These are phyloP conservation scores for Eufriesea mexicana DNA, from an alignment of 1,140 invertebrate species.

Conservation along the genomic window DNA sequence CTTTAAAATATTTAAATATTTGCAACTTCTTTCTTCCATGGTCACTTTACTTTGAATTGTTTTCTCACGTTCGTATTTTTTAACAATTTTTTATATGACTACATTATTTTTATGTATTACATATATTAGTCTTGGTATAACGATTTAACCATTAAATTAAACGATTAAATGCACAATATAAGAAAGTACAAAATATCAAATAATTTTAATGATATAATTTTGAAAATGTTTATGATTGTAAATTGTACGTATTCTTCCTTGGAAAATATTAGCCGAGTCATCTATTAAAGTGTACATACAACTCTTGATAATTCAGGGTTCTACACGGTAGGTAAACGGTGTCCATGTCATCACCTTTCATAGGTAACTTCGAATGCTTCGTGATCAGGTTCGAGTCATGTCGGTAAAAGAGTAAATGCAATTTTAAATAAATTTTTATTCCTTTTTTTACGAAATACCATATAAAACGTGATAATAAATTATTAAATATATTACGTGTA, in stretches of 20 bases:
- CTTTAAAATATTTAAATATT: no score
- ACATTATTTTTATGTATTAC: no score
- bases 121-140: no score
- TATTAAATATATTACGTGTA: constrained; percentile 11
- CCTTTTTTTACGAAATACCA: background rate
- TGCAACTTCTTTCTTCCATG: no score
- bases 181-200: no score
- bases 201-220: no score
- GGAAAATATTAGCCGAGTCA: background rate
- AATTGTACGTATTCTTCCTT: no score
- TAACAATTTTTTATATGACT: no score
- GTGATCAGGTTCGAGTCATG: no score
- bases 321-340: background rate
- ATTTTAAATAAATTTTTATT: background rate
- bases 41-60: no score
- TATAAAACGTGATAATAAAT: constrained; percentile 30
- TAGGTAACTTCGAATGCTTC: background rate
- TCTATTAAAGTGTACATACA: background rate
- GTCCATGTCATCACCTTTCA: background rate
- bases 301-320: background rate
- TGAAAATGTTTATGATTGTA: no score
- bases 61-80: no score
- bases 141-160: background rate
- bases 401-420: background rate
- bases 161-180: background rate